Evolutionary conservation across 2,888 invertebrate genomes (phyloP).

Genomic region (Oligia strigilis): DNA sequence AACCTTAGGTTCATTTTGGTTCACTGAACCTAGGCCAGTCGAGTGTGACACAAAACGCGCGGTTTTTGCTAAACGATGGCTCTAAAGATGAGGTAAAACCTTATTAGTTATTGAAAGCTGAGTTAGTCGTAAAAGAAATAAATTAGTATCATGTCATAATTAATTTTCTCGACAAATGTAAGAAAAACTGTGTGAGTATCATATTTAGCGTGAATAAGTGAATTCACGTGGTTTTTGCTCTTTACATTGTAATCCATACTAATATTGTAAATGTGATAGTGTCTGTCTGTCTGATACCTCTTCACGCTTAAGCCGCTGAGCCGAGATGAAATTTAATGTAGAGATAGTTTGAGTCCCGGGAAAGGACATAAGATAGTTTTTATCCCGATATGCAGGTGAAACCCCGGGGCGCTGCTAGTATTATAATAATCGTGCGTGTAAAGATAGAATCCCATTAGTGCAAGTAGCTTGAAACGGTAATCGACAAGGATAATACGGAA

Average conservation of each 20-base stretch:
- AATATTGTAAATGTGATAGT: no score
- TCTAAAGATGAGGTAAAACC: constrained; percentile 17
- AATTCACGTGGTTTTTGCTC: background rate
- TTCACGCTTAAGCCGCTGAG: no score
- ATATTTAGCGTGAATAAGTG: background rate
- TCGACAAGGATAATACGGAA: background rate
- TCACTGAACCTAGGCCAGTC: constrained; percentile 74
- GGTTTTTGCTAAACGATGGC: constrained; percentile 51
- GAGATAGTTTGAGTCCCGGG: no score
- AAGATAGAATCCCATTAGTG: background rate
- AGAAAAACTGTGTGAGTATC: constrained; percentile 8
- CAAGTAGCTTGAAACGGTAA: background rate
- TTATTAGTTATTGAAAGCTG: constrained; percentile 29
- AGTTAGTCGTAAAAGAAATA: constrained; percentile 9
- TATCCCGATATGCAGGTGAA: no score
- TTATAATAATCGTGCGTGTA: background rate
- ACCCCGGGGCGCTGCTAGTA: background rate
- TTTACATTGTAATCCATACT: background rate
- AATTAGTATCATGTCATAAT: constrained; percentile 16
- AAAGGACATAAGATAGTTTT: no score
- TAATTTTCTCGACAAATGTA: background rate
- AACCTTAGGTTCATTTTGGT: constrained; percentile 81
- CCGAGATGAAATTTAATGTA: no score
- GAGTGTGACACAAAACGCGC: constrained; percentile 54
- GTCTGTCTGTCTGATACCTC: no score